phyloP scores from a whole-genome alignment of 92 coral and sea anemone species.

The Scolanthus callimorphus region DNA sequence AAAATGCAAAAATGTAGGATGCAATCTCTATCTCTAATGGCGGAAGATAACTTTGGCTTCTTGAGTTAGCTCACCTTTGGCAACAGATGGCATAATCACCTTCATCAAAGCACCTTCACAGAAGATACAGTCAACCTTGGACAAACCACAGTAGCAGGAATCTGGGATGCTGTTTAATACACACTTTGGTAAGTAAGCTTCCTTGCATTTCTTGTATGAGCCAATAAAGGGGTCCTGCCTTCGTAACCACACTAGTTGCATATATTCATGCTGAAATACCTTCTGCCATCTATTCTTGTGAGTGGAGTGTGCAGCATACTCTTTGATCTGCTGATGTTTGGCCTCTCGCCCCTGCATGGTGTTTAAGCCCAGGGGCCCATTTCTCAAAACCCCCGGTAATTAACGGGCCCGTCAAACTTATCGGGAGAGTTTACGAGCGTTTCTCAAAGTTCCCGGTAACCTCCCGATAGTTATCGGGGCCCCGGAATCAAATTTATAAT shows the following conservation, averaged over 20 bases:
- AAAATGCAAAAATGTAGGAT: too few species aligned
- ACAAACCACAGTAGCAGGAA: background rate
- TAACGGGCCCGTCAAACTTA: too few species aligned
- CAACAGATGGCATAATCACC: background rate
- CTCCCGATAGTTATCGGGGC: too few species aligned
- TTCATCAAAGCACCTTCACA: background rate
- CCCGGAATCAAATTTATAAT: too few species aligned
- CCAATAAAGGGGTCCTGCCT: constrained; percentile 44
- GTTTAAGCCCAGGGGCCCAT: too few species aligned
- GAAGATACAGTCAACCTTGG: background rate
- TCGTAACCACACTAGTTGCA: constrained; percentile 55
- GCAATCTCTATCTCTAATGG: too few species aligned
- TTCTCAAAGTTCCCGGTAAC: too few species aligned
- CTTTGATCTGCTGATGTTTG: constrained; percentile 56
- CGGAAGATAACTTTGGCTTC: background rate
- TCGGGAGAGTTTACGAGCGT: too few species aligned
- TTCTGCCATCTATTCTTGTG: constrained; percentile 60
- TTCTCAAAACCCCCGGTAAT: too few species aligned
- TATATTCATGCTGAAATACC: too few species aligned
- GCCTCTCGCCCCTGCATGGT: constrained; percentile 69
- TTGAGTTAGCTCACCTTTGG: background rate
- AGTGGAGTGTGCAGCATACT: constrained; percentile 44
- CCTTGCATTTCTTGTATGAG: constrained; percentile 1
- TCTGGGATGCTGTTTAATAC: background rate
- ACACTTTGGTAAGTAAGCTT: background rate